Base-by-base conservation (phyloP, 2,797 vertebrate species). In the Clarias fuscus region DNA sequence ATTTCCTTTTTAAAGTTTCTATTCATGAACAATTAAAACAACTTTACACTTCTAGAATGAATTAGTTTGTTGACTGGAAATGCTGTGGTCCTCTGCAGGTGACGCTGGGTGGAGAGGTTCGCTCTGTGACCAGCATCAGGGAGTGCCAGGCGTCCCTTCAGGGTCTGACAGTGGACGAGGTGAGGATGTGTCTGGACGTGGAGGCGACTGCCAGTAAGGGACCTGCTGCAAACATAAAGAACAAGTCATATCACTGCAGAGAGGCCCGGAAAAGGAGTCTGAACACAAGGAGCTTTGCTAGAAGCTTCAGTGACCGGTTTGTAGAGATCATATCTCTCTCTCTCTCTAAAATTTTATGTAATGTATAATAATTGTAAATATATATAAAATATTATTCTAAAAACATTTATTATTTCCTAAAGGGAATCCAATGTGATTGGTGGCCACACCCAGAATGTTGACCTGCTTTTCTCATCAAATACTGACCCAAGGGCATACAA, bases 221-320 rank as follows among this genome's bases (percentile, higher is more conserved):
- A 0, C 13, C 14, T 14, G 7, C 5, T 7, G 7, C 5, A 20
- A 48, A 3, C 17, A 18, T 58, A 2, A 1, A 30, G 18, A 67
- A 91, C 18, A 88, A 71, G 82, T 20, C 27, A 11, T 2, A 64
- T 75, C 82, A 88, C 89, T 85, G 91, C 89, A 88, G 90, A 64
- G 0, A 14, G 27, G 0, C 91, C 76, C 86, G 84, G 2, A 18
- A 94, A 1, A 92, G 94, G 71, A 88, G 73, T 43, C 93, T 93
- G 0, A 91, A 90, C 7, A 87, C 89, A 5, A 22, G 85, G 0
- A 92, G 92, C 37, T 97, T 97, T 92, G 94, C 96, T 62, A 88
- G 93, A 89, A 14, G 78, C 70, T 97, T 96, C 91, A 92, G 5
- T 0, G 97, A 98, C 87, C 95, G 95, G 95, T 95, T 59, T 72